A percentile compares a stretch with the other conserved stretches of the same genome.
Evolutionary conservation across 2,797 vertebrate genomes (phyloP).

Genomic region (Microctenopoma steveboyesi): DNA sequence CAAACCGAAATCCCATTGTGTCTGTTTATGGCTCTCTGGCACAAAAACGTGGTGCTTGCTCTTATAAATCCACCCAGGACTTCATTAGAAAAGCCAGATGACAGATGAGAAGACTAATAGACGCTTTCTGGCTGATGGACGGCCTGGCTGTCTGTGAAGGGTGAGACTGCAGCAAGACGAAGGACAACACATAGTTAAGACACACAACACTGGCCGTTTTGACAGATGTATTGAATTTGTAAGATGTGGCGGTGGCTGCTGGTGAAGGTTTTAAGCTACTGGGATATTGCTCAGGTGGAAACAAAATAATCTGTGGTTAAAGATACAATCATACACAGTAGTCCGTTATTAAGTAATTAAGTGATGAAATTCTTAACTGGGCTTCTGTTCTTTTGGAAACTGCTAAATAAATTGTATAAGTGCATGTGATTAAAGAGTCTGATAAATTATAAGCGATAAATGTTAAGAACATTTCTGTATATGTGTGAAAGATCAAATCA

Average conservation of each 20-base stretch:
- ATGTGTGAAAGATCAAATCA: slow-evolving; percentile 46
- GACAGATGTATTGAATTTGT: slow-evolving; percentile 47
- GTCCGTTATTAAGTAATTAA: neutral
- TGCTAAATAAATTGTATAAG: slow-evolving; percentile 24
- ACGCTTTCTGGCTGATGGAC: slow-evolving; percentile 64
- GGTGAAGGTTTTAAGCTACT: slow-evolving; percentile 16
- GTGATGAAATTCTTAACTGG: slow-evolving; percentile 4
- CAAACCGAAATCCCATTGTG: slow-evolving; percentile 17
- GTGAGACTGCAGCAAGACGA: slow-evolving; percentile 6
- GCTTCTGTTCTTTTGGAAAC: slow-evolving; percentile 19
- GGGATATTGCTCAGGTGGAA: no score
- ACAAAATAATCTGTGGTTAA: no score
- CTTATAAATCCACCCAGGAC: slow-evolving; percentile 71
- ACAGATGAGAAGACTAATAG: slow-evolving; percentile 76
- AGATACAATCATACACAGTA: neutral
- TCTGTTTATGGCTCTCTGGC: slow-evolving; percentile 6
- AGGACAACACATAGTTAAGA: slow-evolving; percentile 32
- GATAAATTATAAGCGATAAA: slow-evolving; percentile 35
- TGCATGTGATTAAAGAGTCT: slow-evolving; percentile 9
- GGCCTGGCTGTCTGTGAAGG: slow-evolving; percentile 27
- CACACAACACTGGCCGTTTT: slow-evolving; percentile 30
- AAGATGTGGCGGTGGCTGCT: slow-evolving; percentile 6
- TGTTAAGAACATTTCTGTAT: slow-evolving; percentile 5
- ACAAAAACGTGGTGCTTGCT: slow-evolving; percentile 15
- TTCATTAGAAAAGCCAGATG: slow-evolving; percentile 76